Conservation (phyloP, 2,888 invertebrate genomes). For the Archaeoteleia sp. region DNA sequence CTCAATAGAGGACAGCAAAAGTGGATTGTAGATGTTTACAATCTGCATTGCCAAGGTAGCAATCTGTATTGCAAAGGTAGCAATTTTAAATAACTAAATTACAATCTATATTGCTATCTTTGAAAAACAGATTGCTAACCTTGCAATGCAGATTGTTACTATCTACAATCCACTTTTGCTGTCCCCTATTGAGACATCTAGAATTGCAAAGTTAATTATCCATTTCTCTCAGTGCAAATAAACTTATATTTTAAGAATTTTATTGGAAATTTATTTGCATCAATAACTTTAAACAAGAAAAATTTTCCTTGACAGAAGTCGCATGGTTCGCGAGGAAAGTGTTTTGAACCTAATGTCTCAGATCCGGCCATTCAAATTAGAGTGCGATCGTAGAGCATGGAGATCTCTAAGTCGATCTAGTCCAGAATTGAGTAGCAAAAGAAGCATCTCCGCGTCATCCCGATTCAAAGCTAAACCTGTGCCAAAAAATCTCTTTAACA, state of each 20-base stretch:
- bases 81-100: no score
- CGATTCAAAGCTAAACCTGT: conserved; percentile 81
- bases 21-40: no score
- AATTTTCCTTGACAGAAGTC: conserved; percentile 61
- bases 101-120: no score
- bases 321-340: conserved; percentile 70
- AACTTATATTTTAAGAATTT: background rate
- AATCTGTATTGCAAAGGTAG: no score
- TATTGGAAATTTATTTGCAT: background rate
- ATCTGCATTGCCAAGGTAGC: no score
- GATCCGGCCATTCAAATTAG: conserved; percentile 70
- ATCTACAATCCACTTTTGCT: no score
- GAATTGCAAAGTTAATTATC: no score
- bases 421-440: conserved; percentile 66
- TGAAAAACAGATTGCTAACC: no score
- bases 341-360: conserved; percentile 70
- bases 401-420: conserved; percentile 69
- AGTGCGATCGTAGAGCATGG: conserved; percentile 70
- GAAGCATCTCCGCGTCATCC: conserved; percentile 17
- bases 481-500: conserved; percentile 82
- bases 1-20: no score
- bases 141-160: no score
- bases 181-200: no score
- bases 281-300: background rate
- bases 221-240: no score